phyloP scores from a whole-genome alignment of 1,140 invertebrate genomes.

The Aphelinus certus region DNA sequence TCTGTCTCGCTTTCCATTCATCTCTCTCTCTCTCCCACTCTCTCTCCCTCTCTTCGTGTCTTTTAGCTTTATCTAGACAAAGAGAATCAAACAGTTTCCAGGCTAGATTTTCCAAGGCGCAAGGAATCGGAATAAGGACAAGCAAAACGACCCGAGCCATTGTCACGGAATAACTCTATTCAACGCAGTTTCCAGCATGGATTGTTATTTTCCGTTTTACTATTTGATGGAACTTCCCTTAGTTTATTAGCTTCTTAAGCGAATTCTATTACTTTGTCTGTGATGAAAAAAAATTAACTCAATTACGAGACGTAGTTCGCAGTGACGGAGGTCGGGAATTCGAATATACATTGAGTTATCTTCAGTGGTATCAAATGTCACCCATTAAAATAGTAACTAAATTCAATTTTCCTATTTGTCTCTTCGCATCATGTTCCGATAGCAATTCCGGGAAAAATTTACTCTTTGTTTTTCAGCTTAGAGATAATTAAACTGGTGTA shows the following conservation, averaged over 20 bases:
- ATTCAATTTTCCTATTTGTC: too few relatives aligned
- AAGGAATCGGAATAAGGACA: slow-evolving; percentile 17
- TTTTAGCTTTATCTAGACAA: not conserved
- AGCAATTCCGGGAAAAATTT: too few relatives aligned
- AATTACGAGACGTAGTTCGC: too few relatives aligned
- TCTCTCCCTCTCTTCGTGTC: not conserved
- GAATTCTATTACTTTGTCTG: not conserved
- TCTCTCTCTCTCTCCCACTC: not conserved
- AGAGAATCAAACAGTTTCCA: slow-evolving; percentile 18
- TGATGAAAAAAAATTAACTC: too few relatives aligned
- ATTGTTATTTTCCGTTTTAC: not conserved
- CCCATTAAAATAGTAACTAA: too few relatives aligned
- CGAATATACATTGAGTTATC: too few relatives aligned
- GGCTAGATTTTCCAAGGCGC: slow-evolving; percentile 5
- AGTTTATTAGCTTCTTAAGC: not conserved
- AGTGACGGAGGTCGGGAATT: too few relatives aligned
- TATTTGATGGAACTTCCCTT: not conserved
- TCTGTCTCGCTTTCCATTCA: not conserved
- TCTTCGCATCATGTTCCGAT: too few relatives aligned
- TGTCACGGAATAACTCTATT: slow-evolving; percentile 2
- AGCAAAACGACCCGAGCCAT: slow-evolving; percentile 7
- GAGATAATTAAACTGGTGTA: too few relatives aligned
- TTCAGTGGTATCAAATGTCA: too few relatives aligned
- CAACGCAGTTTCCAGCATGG: not conserved
- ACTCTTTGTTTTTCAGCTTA: too few relatives aligned